A percentile compares a stretch with the other conserved stretches of the same genome.
Evolutionary conservation across 1,140 invertebrate genomes (phyloP).

Genomic region (Helicoverpa zea): DNA sequence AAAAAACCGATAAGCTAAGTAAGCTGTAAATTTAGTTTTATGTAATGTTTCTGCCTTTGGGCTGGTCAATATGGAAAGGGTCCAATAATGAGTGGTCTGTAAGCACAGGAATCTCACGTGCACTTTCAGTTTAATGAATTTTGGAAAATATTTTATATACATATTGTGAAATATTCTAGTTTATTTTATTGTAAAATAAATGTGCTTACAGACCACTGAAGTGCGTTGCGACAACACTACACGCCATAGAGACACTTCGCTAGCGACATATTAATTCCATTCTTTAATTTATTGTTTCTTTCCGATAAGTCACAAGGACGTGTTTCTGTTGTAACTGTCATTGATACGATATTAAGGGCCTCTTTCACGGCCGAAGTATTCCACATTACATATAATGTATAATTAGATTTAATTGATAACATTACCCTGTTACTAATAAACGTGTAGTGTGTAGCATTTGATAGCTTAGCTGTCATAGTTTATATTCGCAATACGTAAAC

Average conservation of each 20-base stretch:
- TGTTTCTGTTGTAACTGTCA: conserved; percentile 54
- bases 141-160: conserved; percentile 23
- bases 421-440: not conserved
- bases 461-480: conserved; percentile 36
- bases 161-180: not conserved
- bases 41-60: conserved; percentile 46
- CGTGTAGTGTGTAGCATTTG: conserved; percentile 30
- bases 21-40: conserved; percentile 27
- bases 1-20: not conserved
- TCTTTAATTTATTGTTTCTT: conserved; percentile 69
- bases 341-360: conserved; percentile 45
- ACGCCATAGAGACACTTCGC: conserved; percentile 7
- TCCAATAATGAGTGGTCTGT: conserved; percentile 52
- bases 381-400: conserved; percentile 12
- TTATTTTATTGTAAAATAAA: conserved; percentile 20
- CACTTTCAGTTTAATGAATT: conserved; percentile 31
- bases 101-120: conserved; percentile 55
- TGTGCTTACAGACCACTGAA: conserved; percentile 23
- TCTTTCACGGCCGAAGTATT: conserved; percentile 45
- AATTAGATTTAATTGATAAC: conserved; percentile 11
- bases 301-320: conserved; percentile 59
- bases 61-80: conserved; percentile 33
- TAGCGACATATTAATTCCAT: conserved; percentile 61
- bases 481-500: conserved; percentile 13
- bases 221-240: not conserved